These are phyloP conservation scores for Lutraria lutraria DNA, from an alignment of 2,888 invertebrate genomes.

Conservation along the genomic window DNA sequence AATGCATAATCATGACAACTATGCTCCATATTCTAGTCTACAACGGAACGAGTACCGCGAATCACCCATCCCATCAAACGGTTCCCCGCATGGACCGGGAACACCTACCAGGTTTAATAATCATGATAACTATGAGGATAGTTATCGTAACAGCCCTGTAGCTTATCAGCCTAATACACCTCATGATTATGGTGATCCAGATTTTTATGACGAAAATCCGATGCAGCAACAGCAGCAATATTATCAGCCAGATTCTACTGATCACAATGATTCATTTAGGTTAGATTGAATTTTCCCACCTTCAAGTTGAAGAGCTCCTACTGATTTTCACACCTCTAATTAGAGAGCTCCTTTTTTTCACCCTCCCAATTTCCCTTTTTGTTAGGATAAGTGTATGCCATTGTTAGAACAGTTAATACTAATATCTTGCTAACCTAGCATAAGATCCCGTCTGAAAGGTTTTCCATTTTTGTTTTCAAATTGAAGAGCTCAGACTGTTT, in stretches of 20 bases:
- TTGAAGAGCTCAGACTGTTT: conserved; percentile 14
- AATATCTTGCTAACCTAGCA: neutral
- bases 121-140: conserved; percentile 71
- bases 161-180: conserved; percentile 53
- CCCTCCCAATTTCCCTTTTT: neutral
- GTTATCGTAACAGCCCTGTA: conserved; percentile 65
- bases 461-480: neutral
- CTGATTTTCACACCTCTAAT: conserved; percentile 19
- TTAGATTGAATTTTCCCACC: conserved; percentile 46
- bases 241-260: conserved; percentile 54
- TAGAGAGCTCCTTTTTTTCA: neutral
- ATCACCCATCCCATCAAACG: conserved; percentile 69
- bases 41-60: conserved; percentile 66
- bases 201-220: conserved; percentile 63
- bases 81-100: conserved; percentile 67
- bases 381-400: neutral
- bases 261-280: conserved; percentile 69
- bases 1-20: conserved; percentile 74
- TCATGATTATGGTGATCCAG: conserved; percentile 58
- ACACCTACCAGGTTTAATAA: conserved; percentile 78
- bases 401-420: conserved; percentile 12
- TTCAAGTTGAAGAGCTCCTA: conserved; percentile 26
- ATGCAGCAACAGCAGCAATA: conserved; percentile 64
- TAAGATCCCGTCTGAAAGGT: neutral
- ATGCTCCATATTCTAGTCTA: conserved; percentile 74